A percentile compares a stretch with the other conserved stretches of the same genome.
These are phyloP conservation scores for Stichopus horrens DNA, from an alignment of 53 echinoderm and acorn worm genomes.

Conservation along the genomic window DNA sequence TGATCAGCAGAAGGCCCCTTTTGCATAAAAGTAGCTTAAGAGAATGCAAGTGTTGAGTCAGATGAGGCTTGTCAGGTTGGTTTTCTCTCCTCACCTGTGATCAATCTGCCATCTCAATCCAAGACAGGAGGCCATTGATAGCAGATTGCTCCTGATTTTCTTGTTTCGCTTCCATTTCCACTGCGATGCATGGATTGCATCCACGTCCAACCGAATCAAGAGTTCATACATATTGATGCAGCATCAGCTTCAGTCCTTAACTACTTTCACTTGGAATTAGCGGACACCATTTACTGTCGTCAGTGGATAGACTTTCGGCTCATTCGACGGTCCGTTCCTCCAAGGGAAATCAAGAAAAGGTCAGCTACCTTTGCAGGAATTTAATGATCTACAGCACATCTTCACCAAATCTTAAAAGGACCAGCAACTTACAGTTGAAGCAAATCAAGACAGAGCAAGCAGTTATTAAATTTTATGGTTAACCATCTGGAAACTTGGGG, in stretches of 20 bases:
- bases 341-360: slow-evolving; percentile 24
- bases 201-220: too few species aligned
- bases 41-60: background rate
- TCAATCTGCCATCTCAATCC: background rate
- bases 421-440: background rate
- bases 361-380: slow-evolving; percentile 8
- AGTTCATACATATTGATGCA: too few species aligned
- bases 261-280: background rate
- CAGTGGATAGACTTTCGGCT: background rate
- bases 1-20: background rate
- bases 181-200: background rate
- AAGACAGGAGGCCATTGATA: background rate
- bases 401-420: slow-evolving; percentile 4
- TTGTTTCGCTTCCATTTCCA: background rate
- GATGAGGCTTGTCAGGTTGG: background rate
- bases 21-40: background rate
- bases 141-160: background rate
- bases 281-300: background rate
- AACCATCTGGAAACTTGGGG: slow-evolving; percentile 4
- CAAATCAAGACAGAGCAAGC: background rate
- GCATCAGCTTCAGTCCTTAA: too few species aligned
- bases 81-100: background rate
- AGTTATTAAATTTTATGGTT: slow-evolving; percentile 23
- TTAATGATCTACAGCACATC: slow-evolving; percentile 19
- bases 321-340: background rate